Evolutionary conservation across 2,888 invertebrate species (phyloP).

Genomic region (Cepaea hortensis): DNA sequence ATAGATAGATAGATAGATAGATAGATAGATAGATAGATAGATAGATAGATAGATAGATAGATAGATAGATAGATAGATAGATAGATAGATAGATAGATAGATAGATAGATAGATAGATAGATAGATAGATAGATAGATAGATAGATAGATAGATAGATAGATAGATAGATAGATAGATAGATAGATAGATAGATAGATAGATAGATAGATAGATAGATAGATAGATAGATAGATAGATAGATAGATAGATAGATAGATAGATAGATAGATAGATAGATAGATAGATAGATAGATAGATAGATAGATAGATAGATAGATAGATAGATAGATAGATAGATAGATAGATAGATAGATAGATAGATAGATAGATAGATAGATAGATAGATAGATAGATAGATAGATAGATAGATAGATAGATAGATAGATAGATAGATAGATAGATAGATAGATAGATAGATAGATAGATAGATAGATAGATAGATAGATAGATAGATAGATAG

Average conservation of each 20-base stretch:
- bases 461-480: no score
- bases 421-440: background rate
- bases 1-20: constrained; percentile 11
- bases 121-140: no score
- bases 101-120: background rate
- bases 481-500: no score
- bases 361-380: constrained; percentile 4
- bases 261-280: no score
- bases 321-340: constrained; percentile 3
- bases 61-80: constrained; percentile 19
- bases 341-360: constrained; percentile 15
- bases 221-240: no score
- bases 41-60: constrained; percentile 19
- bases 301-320: constrained; percentile 16
- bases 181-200: no score
- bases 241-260: no score
- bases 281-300: background rate
- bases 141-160: no score
- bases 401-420: background rate
- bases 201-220: no score
- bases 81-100: constrained; percentile 19
- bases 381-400: constrained; percentile 3
- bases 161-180: no score
- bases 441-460: no score
- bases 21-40: constrained; percentile 19